These are phyloP conservation scores for Stylophora pistillata DNA, from an alignment of 64 coral and sea anemone species.

Conservation along the genomic window DNA sequence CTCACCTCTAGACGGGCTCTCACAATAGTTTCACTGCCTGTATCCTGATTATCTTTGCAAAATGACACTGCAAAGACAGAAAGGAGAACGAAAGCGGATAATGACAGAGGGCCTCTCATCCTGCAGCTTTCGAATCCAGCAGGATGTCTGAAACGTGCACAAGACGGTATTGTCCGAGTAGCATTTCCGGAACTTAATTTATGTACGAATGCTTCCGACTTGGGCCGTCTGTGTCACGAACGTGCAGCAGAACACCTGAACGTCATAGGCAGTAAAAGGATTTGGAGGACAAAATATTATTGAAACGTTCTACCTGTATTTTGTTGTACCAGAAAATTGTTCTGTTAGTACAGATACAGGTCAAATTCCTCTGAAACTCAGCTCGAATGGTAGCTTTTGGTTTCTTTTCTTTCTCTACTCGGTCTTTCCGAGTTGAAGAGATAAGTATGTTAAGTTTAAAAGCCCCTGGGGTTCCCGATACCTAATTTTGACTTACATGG, in stretches of 20 bases:
- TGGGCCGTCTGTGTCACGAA: neutral
- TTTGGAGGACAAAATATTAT: no score
- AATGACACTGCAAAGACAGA: neutral
- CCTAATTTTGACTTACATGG: no score
- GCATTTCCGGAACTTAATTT: neutral
- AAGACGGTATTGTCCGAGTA: neutral
- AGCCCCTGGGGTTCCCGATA: no score
- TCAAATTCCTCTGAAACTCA: no score
- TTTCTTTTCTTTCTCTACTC: no score
- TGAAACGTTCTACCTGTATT: no score
- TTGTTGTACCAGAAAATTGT: no score
- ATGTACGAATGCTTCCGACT: neutral
- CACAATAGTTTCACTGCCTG: constrained; percentile 14
- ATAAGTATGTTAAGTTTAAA: no score
- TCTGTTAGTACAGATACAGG: no score
- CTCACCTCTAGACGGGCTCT: constrained; percentile 62
- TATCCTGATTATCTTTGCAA: constrained; percentile 15
- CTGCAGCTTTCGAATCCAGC: neutral
- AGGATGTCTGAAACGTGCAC: neutral
- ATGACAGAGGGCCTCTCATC: neutral
- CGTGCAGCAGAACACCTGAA: neutral
- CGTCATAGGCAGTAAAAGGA: neutral
- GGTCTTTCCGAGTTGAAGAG: no score
- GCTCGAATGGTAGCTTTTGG: no score
- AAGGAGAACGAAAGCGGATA: neutral